Base-by-base conservation (phyloP, 1,140 invertebrate species). In the Eumeta japonica region DNA sequence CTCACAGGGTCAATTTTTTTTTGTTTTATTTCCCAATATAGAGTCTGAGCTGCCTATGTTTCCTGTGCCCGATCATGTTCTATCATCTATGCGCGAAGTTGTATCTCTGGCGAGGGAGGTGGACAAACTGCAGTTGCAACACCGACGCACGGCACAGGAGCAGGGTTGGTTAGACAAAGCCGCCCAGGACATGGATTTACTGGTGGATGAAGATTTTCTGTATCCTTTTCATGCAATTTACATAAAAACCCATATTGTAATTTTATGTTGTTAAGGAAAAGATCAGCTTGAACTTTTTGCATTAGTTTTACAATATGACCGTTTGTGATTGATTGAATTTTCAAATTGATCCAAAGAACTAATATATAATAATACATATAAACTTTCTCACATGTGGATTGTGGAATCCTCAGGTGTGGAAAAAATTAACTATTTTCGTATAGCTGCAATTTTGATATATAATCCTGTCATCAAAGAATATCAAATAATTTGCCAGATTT, bases 131-230 rank as follows among this genome's bases (percentile, higher is more conserved):
- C 81, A 89, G 56, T 78, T 94, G 43, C 80, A 73, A 45, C 59
- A 81, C 28, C 79, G 82, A 16, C 85, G 88, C 44, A 73, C 79
- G 4, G 83, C 83, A 52, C 80, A 83, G 16, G 79, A 89, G 30
- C 81, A 81, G 43, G 84, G 86, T 27, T 97, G 94, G 93, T 78
- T 92, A 48, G 81, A 86, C 46, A 90, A 88, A 63, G 84, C 85
- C 3, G 87, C 86, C 0, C 79, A 87, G 47, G 90, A 95, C 43
- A 88, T 92, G 82, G 93, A 96, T 65, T 82, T 97, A 39, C 78
- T 92, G 28, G 64, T 94, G 7, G 90, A 93, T 52, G 86, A 90
- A 32, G 79, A 83, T 43, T 77, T 83, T 53, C 49, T 81, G 82
- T 87, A 84, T 82, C 78, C 77, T 79, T 76, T 62, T 35, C 2